Conservation (phyloP, 1,140 invertebrate species). For the Campoletis sonorensis region DNA sequence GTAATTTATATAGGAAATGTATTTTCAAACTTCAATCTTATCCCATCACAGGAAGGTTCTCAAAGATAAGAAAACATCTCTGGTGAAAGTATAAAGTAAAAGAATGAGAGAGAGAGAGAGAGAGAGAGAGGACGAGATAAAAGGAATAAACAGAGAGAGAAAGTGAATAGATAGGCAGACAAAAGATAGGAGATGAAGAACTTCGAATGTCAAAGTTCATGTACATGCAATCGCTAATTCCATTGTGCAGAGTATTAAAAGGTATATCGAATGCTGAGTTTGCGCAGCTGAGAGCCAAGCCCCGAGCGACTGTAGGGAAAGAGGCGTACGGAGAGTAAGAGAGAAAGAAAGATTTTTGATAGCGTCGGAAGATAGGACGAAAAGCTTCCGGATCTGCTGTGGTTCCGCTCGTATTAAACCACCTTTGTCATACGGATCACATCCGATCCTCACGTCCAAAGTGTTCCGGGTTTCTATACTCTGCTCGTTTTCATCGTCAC, state of each 20-base stretch:
- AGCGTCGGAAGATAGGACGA: background rate
- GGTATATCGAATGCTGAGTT: conserved; percentile 13
- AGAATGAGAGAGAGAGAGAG: background rate
- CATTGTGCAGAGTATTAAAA: conserved; percentile 24
- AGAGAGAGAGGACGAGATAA: too few species aligned
- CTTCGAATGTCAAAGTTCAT: conserved; percentile 30
- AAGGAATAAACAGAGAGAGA: background rate
- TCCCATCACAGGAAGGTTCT: too few species aligned
- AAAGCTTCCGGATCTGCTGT: conserved; percentile 15
- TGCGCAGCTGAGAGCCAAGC: background rate
- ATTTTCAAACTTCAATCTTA: background rate
- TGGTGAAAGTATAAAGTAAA: too few species aligned
- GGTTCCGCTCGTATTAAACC: background rate
- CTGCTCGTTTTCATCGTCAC: background rate
- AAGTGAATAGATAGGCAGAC: background rate
- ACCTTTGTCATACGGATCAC: conserved; percentile 18
- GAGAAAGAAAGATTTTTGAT: background rate
- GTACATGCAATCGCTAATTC: conserved; percentile 12
- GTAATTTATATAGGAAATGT: background rate
- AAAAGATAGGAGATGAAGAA: background rate
- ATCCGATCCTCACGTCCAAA: background rate
- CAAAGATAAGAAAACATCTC: too few species aligned
- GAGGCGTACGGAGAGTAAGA: background rate
- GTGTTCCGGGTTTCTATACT: background rate
- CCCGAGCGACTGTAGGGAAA: background rate